Evolutionary conservation across 2,888 invertebrate genomes (phyloP).

Genomic region (Rapana venosa): DNA sequence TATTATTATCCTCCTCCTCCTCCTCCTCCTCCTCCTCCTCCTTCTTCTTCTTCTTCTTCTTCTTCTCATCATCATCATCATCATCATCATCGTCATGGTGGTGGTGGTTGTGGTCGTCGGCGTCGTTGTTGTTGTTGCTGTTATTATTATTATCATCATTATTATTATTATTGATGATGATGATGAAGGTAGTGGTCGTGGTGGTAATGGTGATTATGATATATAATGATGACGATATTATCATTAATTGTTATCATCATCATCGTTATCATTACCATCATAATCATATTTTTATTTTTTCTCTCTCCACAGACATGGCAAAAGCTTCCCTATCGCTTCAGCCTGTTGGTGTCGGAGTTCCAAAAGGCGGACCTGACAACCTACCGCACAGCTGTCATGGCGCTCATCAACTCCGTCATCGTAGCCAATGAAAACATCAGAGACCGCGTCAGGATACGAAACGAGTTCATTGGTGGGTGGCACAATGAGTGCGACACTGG

Average conservation of each 20-base stretch:
- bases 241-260: background rate
- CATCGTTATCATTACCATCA: background rate
- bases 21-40: too few relatives aligned
- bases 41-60: too few relatives aligned
- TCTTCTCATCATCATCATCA: too few relatives aligned
- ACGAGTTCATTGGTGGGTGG: slow-evolving; percentile 94
- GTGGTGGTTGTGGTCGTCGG: too few relatives aligned
- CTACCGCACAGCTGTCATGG: slow-evolving; percentile 93
- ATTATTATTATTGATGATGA: too few relatives aligned
- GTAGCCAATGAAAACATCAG: slow-evolving; percentile 92
- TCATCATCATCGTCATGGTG: too few relatives aligned
- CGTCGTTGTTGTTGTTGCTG: too few relatives aligned
- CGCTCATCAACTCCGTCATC: slow-evolving; percentile 96
- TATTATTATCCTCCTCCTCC: too few relatives aligned
- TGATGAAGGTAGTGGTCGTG: background rate
- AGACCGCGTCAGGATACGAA: slow-evolving; percentile 92
- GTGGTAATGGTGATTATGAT: background rate
- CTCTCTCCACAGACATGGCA: slow-evolving; percentile 85
- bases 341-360: slow-evolving; percentile 91
- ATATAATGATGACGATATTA: too few relatives aligned
- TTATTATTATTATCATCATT: too few relatives aligned
- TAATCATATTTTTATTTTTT: background rate
- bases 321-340: slow-evolving; percentile 92
- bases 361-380: slow-evolving; percentile 86
- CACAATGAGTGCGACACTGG: background rate